Evolutionary conservation across 1,140 invertebrate genomes (phyloP).

Genomic region (Antheraea mylitta): DNA sequence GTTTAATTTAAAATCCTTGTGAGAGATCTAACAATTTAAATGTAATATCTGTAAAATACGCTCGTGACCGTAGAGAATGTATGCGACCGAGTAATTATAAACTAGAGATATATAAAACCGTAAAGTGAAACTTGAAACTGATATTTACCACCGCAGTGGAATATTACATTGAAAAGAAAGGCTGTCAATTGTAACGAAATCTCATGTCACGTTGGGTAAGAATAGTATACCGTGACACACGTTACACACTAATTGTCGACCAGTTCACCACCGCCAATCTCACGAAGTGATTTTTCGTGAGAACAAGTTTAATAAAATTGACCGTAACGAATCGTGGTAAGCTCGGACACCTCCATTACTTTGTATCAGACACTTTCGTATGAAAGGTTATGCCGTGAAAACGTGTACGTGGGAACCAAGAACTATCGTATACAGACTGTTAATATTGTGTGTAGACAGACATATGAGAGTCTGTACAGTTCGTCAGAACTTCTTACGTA

Average conservation of each 20-base stretch:
- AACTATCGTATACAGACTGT: constrained; percentile 42
- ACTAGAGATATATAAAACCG: constrained; percentile 1
- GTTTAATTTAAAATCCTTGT: background rate
- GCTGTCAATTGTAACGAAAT: constrained; percentile 2
- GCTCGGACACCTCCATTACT: constrained; percentile 24
- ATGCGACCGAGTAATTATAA: background rate
- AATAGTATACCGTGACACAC: constrained; percentile 5
- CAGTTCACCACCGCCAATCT: constrained; percentile 31
- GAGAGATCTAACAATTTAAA: background rate
- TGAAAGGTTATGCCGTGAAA: constrained; percentile 48
- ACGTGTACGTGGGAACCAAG: constrained; percentile 53
- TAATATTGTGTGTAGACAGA: constrained; percentile 21
- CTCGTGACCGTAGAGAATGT: background rate
- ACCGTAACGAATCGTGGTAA: constrained; percentile 31
- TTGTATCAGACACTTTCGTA: constrained; percentile 52
- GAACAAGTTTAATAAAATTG: constrained; percentile 41
- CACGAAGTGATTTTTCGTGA: constrained; percentile 35
- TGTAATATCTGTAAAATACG: background rate
- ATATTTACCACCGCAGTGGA: background rate
- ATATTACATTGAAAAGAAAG: background rate
- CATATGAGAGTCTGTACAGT: constrained; percentile 39
- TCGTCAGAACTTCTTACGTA: constrained; percentile 57
- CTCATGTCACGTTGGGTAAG: constrained; percentile 4
- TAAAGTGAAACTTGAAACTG: background rate
- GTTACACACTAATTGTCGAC: constrained; percentile 34